Percentiles rank a stretch among this genome's conserved stretches.
Conservation (phyloP, 1,140 invertebrate genomes). For the Danaus plexippus region DNA sequence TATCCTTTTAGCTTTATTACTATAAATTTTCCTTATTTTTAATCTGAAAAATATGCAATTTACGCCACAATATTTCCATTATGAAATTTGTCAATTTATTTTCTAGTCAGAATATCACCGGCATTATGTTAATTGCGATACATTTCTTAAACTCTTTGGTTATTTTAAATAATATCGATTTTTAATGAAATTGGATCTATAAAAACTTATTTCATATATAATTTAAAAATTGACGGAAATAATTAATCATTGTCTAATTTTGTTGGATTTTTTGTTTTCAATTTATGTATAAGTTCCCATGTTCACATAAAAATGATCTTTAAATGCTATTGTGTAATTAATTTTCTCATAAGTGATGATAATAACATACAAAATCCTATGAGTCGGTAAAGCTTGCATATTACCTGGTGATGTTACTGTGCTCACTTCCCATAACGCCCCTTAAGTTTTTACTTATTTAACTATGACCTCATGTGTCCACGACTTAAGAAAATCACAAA, state of each 20-base stretch:
- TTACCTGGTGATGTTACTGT: constrained; percentile 67
- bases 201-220: too few relatives aligned
- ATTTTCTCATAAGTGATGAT: constrained; percentile 23
- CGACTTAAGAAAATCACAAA: constrained; percentile 71
- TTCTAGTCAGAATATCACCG: background rate
- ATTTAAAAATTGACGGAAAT: too few relatives aligned
- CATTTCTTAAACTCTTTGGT: background rate
- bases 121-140: background rate
- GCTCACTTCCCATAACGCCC: constrained; percentile 73
- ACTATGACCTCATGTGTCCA: constrained; percentile 70
- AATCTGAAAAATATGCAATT: constrained; percentile 13
- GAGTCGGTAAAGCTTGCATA: constrained; percentile 55
- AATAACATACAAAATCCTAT: constrained; percentile 51
- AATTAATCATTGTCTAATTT: constrained; percentile 7
- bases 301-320: constrained; percentile 21
- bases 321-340: constrained; percentile 23
- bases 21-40: constrained; percentile 30
- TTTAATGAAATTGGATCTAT: too few relatives aligned
- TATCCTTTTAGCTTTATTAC: constrained; percentile 48
- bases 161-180: too few relatives aligned
- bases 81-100: constrained; percentile 1
- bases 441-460: constrained; percentile 69
- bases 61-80: constrained; percentile 6
- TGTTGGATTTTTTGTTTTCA: background rate
- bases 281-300: background rate